Base-by-base conservation (phyloP, 2,113 vertebrate species). In the Seriola aureovittata region DNA sequence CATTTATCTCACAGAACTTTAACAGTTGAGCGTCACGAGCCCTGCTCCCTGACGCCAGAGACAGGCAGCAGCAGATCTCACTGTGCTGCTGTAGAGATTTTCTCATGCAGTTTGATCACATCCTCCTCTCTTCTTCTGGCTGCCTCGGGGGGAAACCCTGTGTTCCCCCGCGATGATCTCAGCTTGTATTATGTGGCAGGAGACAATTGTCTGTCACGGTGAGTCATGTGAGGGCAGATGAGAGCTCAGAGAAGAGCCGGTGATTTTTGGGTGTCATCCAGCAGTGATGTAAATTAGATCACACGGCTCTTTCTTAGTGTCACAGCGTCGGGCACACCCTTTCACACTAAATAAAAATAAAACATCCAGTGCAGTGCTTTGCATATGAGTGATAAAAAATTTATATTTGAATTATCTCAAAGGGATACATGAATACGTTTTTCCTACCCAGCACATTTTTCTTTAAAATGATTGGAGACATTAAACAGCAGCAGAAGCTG, bases 181-280 rank as follows among this genome's bases (percentile, higher is more conserved):
- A 85, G 82, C 76, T 81, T 79, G 86, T 84, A 62, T 92, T 81
- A 75, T 19, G 80, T 93, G 81, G 85, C 73, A 9, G 70, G 55
- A 64, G 64, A 84, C 80, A 44, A 79, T 67, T n/a, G 64, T 72
- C 50, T 88, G 71, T 88, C 76, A 73, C 46, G 52, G 48, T 70
- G 52, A 85, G 69, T 75, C 81, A 65, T 34, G 25, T 11, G 50
- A 13, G 0, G 76, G 21, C 68, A 46, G 77, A 83, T 55, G 32
- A 78, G 71, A 70, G 44, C 71, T 25, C 71, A 0, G 5, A 58
- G 23, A 67, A 29, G 64, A 78, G 57, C 46, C 11, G 4, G 12
- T 59, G 71, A 29, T 60, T 58, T 58, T 42, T 64, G 78, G 55
- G 50, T 55, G 71, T 54, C 4, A 14, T 52, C 59, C 67, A 55